Percentiles rank a stretch among this genome's conserved stretches.
These are phyloP conservation scores for Protomyctophum bolini DNA, from an alignment of 2,113 vertebrate species.

Conservation along the genomic window DNA sequence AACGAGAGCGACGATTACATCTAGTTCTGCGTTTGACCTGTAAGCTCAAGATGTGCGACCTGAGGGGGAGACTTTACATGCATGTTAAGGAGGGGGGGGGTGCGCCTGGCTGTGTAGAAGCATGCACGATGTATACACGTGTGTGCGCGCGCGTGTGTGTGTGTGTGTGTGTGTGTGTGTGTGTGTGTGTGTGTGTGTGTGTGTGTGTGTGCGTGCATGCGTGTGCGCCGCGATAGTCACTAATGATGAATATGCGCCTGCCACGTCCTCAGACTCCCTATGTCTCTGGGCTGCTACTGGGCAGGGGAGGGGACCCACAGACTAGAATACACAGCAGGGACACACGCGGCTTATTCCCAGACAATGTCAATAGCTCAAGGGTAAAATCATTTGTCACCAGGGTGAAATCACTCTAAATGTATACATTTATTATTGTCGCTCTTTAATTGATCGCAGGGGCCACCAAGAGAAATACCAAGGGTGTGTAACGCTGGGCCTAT, in stretches of 20 bases:
- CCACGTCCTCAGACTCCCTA: slow-evolving; percentile 65
- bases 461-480: slow-evolving; percentile 80
- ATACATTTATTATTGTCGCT: slow-evolving; percentile 84
- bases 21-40: slow-evolving; percentile 83
- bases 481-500: slow-evolving; percentile 74
- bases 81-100: slow-evolving; percentile 18
- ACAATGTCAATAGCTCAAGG: slow-evolving; percentile 85
- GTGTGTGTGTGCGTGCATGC: slow-evolving; percentile 42
- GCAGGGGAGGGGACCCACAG: slow-evolving; percentile 76
- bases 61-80: slow-evolving; percentile 1
- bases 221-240: slow-evolving; percentile 1
- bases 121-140: background rate
- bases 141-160: slow-evolving; percentile 16
- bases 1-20: slow-evolving; percentile 91
- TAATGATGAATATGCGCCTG: slow-evolving; percentile 73
- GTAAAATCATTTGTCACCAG: slow-evolving; percentile 82
- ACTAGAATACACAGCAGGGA: slow-evolving; percentile 82
- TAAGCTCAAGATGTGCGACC: background rate
- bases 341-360: slow-evolving; percentile 77
- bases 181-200: slow-evolving; percentile 15
- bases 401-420: slow-evolving; percentile 79
- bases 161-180: slow-evolving; percentile 17
- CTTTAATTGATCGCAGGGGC: slow-evolving; percentile 79
- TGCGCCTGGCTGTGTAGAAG: slow-evolving; percentile 13
- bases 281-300: slow-evolving; percentile 49